phyloP scores from a whole-genome alignment of 2,888 invertebrate genomes.

The Cephus pygmeus region DNA sequence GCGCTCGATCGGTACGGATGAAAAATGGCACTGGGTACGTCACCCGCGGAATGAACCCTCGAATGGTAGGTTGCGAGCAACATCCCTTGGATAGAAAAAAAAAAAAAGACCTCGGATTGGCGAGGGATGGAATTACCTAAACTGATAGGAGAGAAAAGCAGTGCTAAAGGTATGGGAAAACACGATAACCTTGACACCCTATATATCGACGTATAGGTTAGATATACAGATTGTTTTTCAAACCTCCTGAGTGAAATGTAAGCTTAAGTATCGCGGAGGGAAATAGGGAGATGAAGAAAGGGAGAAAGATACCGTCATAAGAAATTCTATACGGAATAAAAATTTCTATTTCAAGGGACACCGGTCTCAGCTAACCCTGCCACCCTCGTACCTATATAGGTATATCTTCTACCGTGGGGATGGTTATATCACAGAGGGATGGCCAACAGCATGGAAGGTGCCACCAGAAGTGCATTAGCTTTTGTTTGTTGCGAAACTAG shows the following conservation, averaged over 20 bases:
- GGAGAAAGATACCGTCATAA: not conserved
- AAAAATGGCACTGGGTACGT: constrained; percentile 40
- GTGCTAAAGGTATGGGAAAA: not conserved
- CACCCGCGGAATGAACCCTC: not conserved
- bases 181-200: not conserved
- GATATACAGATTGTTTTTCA: not conserved
- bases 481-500: constrained; percentile 38
- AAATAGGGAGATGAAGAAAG: constrained; percentile 11
- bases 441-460: constrained; percentile 11
- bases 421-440: not conserved
- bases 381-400: not conserved
- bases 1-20: constrained; percentile 43
- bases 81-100: not conserved
- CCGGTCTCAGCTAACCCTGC: not conserved
- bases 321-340: not conserved
- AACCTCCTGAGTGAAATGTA: not conserved
- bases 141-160: not conserved
- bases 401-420: not conserved
- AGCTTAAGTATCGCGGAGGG: not conserved
- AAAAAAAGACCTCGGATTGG: not conserved
- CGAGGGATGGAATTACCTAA: not conserved
- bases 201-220: not conserved
- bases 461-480: constrained; percentile 49
- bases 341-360: not conserved
- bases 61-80: not conserved